phyloP scores from a whole-genome alignment of 2,888 invertebrate genomes.

The Iselma pallidipennis region DNA sequence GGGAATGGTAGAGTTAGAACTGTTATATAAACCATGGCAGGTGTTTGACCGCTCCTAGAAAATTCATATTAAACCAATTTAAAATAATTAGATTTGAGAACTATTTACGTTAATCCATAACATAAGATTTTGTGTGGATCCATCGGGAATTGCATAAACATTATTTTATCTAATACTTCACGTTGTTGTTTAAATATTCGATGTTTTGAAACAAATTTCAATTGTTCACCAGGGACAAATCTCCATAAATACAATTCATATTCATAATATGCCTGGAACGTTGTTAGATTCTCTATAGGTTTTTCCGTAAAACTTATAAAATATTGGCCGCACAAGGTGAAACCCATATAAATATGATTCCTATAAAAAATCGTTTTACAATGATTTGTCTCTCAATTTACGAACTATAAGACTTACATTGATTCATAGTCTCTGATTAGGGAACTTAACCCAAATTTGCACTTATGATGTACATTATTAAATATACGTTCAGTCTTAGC shows the following conservation, averaged over 20 bases:
- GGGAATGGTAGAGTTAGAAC: conserved; percentile 70
- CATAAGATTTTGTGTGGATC: conserved; percentile 68
- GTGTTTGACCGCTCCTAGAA: conserved; percentile 47
- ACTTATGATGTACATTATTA: conserved; percentile 50
- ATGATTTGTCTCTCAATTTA: not conserved
- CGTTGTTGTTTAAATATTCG: conserved; percentile 53
- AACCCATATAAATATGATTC: conserved; percentile 92
- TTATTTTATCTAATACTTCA: conserved; percentile 60
- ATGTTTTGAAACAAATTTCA: conserved; percentile 51
- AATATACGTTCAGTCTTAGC: conserved; percentile 54
- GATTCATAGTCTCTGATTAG: conserved; percentile 40
- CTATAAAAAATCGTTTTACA: conserved; percentile 56
- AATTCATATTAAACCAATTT: not conserved
- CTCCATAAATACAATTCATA: conserved; percentile 55
- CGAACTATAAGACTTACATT: conserved; percentile 41
- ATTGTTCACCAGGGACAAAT: conserved; percentile 51
- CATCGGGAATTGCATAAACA: conserved; percentile 73
- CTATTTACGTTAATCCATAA: conserved; percentile 68
- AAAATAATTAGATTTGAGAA: not conserved
- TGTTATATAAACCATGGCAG: conserved; percentile 65
- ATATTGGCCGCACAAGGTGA: conserved; percentile 93
- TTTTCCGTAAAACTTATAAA: conserved; percentile 78
- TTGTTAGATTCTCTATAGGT: conserved; percentile 32
- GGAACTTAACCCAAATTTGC: conserved; percentile 45
- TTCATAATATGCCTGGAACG: conserved; percentile 41